Conservation (phyloP, 2,113 vertebrate genomes). For the Eonycteris spelaea region DNA sequence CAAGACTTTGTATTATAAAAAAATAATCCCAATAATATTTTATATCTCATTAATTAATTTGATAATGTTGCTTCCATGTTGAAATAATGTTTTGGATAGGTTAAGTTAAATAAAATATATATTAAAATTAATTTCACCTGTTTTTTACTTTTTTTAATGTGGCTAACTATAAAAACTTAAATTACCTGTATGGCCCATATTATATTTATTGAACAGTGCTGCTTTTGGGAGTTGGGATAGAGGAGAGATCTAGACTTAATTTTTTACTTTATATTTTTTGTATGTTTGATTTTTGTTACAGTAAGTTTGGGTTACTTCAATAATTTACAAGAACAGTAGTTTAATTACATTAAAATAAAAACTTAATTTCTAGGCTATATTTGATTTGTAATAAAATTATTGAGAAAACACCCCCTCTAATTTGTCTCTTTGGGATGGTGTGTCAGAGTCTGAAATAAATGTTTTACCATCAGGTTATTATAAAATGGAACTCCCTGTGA, state of each 20-base stretch:
- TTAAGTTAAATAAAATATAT: not conserved
- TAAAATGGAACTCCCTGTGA: not conserved
- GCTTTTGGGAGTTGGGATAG: not conserved
- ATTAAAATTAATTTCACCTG: not conserved
- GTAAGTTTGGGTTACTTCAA: not conserved
- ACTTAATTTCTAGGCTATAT: not conserved
- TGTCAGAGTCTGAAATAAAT: constrained; percentile 25
- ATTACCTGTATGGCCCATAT: not conserved
- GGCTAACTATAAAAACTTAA: not conserved
- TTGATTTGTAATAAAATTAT: not conserved
- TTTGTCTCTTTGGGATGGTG: not conserved
- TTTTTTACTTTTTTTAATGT: not conserved
- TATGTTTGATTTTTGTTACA: not conserved
- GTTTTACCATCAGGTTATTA: not conserved
- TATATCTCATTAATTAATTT: not conserved
- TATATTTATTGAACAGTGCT: not conserved
- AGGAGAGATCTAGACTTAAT: not conserved
- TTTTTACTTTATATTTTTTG: not conserved
- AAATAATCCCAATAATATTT: not conserved
- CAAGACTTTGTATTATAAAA: not conserved
- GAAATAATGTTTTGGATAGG: not conserved
- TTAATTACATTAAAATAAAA: not conserved
- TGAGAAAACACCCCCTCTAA: not conserved
- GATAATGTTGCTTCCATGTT: not conserved
- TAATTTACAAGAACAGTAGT: not conserved